A percentile compares a stretch with the other conserved stretches of the same genome.
Conservation (phyloP, 2,113 vertebrate species). For the Pongo pygmaeus region DNA sequence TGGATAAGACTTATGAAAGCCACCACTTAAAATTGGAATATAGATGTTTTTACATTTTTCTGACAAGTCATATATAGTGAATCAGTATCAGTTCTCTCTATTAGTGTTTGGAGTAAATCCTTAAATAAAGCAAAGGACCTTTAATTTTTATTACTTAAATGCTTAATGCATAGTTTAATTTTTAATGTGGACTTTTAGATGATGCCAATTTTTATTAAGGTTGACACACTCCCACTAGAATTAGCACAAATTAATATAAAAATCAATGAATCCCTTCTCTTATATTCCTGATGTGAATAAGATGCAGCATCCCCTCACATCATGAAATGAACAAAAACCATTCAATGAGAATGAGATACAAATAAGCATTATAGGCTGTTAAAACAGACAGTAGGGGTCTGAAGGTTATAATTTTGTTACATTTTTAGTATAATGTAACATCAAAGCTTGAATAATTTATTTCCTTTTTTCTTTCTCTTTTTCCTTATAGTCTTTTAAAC, state of each 20-base stretch:
- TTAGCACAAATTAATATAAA: not conserved
- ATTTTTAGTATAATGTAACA: not conserved
- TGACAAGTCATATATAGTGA: not conserved
- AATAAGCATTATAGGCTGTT: not conserved
- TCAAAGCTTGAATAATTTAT: not conserved
- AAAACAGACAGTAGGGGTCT: not conserved
- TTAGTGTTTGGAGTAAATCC: not conserved
- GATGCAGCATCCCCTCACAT: not conserved
- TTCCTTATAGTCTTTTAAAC: not conserved
- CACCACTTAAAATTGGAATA: not conserved
- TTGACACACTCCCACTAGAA: not conserved
- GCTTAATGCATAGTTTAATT: not conserved
- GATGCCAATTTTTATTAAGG: not conserved
- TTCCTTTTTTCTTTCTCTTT: not conserved
- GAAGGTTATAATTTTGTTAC: not conserved
- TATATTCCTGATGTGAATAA: not conserved
- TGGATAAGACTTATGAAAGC: not conserved
- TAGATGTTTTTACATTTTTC: constrained; percentile 3
- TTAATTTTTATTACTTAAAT: constrained; percentile 24
- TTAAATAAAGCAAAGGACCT: not conserved
- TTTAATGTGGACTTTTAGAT: not conserved
- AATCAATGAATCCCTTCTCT: not conserved
- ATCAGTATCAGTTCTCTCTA: not conserved
- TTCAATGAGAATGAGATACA: not conserved
- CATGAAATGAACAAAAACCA: not conserved